Base-by-base conservation (phyloP, 1,140 invertebrate genomes). In the Neodiprion virginianus region DNA sequence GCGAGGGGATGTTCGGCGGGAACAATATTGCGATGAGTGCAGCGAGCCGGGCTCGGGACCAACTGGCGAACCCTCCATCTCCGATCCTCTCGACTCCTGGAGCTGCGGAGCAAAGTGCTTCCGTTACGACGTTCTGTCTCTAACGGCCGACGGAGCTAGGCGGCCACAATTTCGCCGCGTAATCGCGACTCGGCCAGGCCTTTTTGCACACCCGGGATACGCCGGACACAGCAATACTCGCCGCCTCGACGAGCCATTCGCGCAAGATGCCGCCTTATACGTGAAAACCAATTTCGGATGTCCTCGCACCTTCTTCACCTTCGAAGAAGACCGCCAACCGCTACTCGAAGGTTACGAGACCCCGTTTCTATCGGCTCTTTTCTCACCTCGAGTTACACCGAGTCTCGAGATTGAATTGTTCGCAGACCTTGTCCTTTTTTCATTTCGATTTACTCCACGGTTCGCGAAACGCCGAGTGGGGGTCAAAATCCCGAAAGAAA, bases 201-300 rank as follows among this genome's bases (percentile, higher is more conserved):
- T 40, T 40, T 40, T 40, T 40, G 28, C 28, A 40, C 28, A 40
- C 28, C 28, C 28, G 1, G 28, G 28, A 40, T 40, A 84, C 76
- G 75, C 79, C 78, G 85, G 83, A 85, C 80, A 79, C 78, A 84
- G 83, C 80, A 83, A 83, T 81, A 84, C 82, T 76, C 75, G 76
- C 78, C 74, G 78, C 74, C 61, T 86, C 86, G 84, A 84, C 79
- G 79, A 83, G 83, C 84, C 82, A 87, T 87, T 87, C 78, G 80
- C 82, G 80, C 86, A 87, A 86, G 85, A 87, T 87, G 86, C 83
- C 77, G 83, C 80, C 84, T 86, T 86, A 87, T 84, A 84, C 79
- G 80, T 82, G 82, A 85, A 85, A 86, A 86, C 84, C 86, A 87
- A 87, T 87, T 87, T 87, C 86, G 82, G 79, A 12, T 61, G n/a